These are phyloP conservation scores for Chrysolina haemoptera DNA, from an alignment of 2,888 invertebrate genomes.

Conservation along the genomic window DNA sequence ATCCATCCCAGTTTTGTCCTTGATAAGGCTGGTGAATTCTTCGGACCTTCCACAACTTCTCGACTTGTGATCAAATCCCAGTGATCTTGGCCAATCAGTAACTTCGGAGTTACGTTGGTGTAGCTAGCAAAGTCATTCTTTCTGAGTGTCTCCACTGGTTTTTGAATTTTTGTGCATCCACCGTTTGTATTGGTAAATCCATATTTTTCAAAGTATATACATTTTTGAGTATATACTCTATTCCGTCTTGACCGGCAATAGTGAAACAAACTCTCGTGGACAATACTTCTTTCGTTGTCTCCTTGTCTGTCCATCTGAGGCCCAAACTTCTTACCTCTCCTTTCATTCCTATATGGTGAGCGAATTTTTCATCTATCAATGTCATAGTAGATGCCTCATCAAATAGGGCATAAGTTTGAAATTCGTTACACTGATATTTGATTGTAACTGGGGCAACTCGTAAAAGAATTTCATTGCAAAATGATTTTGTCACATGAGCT, in stretches of 20 bases:
- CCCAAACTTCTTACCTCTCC: neutral
- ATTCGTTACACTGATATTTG: neutral
- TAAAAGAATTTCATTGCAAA: neutral
- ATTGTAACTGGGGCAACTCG: neutral
- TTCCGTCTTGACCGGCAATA: slow-evolving; percentile 1
- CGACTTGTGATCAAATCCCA: neutral
- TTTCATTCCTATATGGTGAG: neutral
- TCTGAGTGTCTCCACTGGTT: neutral
- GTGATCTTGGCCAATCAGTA: neutral
- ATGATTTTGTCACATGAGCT: slow-evolving; percentile 8
- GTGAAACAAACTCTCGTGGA: neutral
- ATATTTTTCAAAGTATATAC: neutral
- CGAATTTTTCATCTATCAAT: neutral
- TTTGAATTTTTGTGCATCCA: neutral
- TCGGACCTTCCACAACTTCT: neutral
- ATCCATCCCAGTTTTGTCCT: slow-evolving; percentile 8
- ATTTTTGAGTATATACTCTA: neutral
- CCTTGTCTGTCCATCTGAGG: neutral
- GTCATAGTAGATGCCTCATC: slow-evolving; percentile 14
- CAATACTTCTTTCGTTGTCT: neutral
- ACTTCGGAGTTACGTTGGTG: neutral
- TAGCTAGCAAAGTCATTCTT: neutral
- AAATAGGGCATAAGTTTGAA: neutral
- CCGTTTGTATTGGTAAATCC: neutral
- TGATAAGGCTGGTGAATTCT: slow-evolving; percentile 5